A percentile compares a stretch with the other conserved stretches of the same genome.
These are phyloP conservation scores for Catalaphyllia jardinei DNA, from an alignment of 64 coral and sea anemone genomes.

Conservation along the genomic window DNA sequence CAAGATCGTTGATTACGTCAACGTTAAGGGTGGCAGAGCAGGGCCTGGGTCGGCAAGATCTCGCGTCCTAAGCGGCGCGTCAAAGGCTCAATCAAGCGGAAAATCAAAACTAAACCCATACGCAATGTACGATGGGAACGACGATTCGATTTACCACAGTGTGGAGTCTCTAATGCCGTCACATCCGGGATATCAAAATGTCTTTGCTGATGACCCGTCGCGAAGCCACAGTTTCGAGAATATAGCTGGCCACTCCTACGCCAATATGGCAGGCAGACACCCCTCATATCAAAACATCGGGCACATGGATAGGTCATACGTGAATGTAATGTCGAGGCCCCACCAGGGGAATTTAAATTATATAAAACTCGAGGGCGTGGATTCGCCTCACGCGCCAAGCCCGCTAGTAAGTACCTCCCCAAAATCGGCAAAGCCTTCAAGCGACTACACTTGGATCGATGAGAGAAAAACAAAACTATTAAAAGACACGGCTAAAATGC, in stretches of 20 bases:
- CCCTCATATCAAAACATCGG: constrained; percentile 53
- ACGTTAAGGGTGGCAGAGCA: constrained; percentile 32
- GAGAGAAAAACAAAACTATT: constrained; percentile 59
- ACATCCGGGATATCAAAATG: constrained; percentile 63
- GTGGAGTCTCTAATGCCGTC: constrained; percentile 68
- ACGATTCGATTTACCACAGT: constrained; percentile 75
- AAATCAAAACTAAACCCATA: constrained; percentile 51
- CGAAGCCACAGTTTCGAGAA: constrained; percentile 72
- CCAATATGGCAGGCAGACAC: constrained; percentile 28
- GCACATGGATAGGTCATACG: constrained; percentile 34
- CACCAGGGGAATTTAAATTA: constrained; percentile 59
- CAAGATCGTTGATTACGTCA: constrained; percentile 56
- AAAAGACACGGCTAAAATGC: constrained; percentile 60
- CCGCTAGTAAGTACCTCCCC: constrained; percentile 1
- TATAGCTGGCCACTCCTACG: constrained; percentile 60
- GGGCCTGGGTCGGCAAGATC: not conserved
- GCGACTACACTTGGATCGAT: constrained; percentile 75
- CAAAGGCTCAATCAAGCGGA: not conserved
- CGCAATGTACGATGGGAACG: constrained; percentile 72
- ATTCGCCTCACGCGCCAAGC: constrained; percentile 24
- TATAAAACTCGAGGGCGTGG: constrained; percentile 48
- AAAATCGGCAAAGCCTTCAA: constrained; percentile 24
- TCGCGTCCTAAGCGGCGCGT: constrained; percentile 27
- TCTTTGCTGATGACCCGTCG: constrained; percentile 25
- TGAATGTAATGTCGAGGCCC: constrained; percentile 38